These are phyloP conservation scores for Lichenostomus cassidix DNA, from an alignment of 2,113 vertebrate species.

Conservation along the genomic window DNA sequence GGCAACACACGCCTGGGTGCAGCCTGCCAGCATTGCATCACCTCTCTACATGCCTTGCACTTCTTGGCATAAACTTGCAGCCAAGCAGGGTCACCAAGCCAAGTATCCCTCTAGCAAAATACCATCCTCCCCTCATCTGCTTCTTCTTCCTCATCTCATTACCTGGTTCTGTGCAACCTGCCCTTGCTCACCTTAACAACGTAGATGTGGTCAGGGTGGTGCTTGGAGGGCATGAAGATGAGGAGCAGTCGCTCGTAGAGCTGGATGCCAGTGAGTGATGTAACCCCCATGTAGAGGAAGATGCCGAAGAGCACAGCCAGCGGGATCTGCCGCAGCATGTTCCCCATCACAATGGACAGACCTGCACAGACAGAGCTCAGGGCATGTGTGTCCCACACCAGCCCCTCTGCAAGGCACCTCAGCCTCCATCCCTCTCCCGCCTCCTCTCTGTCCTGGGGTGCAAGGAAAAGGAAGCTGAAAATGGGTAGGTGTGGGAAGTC, in stretches of 20 bases:
- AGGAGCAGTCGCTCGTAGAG: conserved; percentile 94
- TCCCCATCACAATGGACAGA: conserved; percentile 95
- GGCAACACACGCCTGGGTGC: not conserved
- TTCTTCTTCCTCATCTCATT: not conserved
- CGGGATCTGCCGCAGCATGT: conserved; percentile 90
- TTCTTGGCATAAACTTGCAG: not conserved
- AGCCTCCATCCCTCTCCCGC: accelerated
- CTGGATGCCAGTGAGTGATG: conserved; percentile 94
- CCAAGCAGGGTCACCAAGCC: not conserved
- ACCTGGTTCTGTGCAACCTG: not conserved
- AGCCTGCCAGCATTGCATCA: not conserved
- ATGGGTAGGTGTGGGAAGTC: not conserved
- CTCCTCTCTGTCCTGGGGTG: not conserved
- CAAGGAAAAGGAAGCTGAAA: not conserved
- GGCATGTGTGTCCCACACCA: not conserved
- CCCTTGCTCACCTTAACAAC: conserved; percentile 87
- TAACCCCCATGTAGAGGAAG: conserved; percentile 98
- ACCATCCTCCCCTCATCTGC: not conserved
- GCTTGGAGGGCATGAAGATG: conserved; percentile 94
- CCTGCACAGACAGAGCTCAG: conserved; percentile 75
- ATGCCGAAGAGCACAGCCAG: conserved; percentile 96
- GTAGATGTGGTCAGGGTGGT: conserved; percentile 95
- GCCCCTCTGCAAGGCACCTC: not conserved
- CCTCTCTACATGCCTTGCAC: not conserved
- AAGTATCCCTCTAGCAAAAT: not conserved